phyloP scores from a whole-genome alignment of 2,113 vertebrate species.

The Microcebus tavaratra region DNA sequence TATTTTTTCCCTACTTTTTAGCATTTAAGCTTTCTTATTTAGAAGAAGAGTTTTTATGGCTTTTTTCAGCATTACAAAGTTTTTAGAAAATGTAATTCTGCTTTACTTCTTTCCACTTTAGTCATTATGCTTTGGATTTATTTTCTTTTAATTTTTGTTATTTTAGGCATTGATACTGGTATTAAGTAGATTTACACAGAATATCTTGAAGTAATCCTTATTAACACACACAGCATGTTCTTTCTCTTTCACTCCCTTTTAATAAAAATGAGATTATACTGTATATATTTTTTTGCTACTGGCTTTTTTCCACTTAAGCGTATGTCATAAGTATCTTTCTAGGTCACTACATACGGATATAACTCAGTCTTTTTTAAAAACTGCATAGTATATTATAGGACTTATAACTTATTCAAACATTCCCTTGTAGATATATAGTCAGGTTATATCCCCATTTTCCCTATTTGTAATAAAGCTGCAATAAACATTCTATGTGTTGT shows the following conservation, averaged over 20 bases:
- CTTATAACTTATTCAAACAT: background rate
- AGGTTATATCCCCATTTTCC: background rate
- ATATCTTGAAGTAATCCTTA: background rate
- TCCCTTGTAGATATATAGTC: background rate
- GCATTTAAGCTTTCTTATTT: constrained; percentile 33
- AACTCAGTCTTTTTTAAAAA: background rate
- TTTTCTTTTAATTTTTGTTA: background rate
- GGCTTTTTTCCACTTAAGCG: background rate
- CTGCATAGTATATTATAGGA: background rate
- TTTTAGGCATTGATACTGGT: background rate
- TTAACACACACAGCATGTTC: background rate
- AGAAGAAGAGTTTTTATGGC: background rate
- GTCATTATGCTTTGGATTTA: background rate
- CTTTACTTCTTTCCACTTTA: background rate
- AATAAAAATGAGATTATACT: constrained; percentile 8
- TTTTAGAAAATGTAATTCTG: constrained; percentile 19
- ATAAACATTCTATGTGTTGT: background rate
- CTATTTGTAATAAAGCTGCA: constrained; percentile 13
- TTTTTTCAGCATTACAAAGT: background rate
- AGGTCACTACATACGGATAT: background rate
- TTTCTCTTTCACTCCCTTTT: background rate
- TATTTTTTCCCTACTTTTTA: background rate
- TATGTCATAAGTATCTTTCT: background rate
- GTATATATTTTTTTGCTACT: background rate
- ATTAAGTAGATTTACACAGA: background rate